Base-by-base conservation (phyloP, 2,797 vertebrate genomes). In the Eulemur rubriventer region DNA sequence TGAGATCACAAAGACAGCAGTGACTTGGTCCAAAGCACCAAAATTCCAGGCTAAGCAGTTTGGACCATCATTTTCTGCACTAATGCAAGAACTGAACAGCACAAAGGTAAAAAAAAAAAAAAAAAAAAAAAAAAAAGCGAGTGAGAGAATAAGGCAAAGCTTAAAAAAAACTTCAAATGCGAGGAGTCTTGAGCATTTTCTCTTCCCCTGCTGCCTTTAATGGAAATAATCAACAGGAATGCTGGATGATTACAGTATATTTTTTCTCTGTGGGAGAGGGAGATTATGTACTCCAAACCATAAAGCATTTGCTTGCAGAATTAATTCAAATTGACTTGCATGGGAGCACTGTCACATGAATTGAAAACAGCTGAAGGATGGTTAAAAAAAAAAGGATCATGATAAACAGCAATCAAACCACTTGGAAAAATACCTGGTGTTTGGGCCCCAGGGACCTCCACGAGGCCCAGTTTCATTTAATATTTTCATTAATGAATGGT, bases 291-390 rank as follows among this genome's bases (percentile, higher is more conserved):
- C 97, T 97, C 94, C 96, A 91, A 97, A 93, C 91, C 93, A 97
- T 97, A 97, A 96, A 97, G 96, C 91, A 97, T 97, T 97, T 97
- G 93, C 91, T 95, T 96, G 89, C 95, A 95, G 97, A 98, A 97
- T 97, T 98, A 98, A 97, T 97, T 98, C 97, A 97, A 97, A 96
- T 97, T 97, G 95, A 95, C 91, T 97, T 97, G 94, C 91, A 97
- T 81, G 30, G 79, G 70, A 87, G 72, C 93, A 94, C n/a, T 82
- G 86, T 95, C 96, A 92, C 46, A 79, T 91, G 97, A 96, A 98
- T 94, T 96, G 95, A 97, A 97, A 97, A 96, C 91, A 96, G 96
- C 87, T 95, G 65, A 98, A 97, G 67, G 87, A 92, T 73, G 38
- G 41, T 61, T 76, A 6, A 33, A 33, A 41, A 2, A 41, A 4